Base-by-base conservation (phyloP, 1,140 invertebrate species). In the Octopus sinensis region DNA sequence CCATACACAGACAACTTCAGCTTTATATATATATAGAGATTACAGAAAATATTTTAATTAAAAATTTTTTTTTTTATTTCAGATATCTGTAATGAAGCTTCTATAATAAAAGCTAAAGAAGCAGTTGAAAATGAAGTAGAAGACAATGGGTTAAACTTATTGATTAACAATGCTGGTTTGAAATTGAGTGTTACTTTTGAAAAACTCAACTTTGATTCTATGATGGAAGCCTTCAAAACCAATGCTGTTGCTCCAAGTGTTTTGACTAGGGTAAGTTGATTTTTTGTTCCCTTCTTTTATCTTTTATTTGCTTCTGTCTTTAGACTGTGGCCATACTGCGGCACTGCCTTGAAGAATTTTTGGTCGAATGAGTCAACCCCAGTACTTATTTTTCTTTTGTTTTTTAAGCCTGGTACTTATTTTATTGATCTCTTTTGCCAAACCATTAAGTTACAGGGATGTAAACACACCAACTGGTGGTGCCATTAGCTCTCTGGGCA, bases 161-260 rank as follows among this genome's bases (percentile, higher is more conserved):
- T 85, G 4, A 52, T 85, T 13, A 85, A 85, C 76, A 86, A 85
- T 77, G 82, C 81, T 71, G 85, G 80, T 9, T 52, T 84, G 10
- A 53, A 84, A 4, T 17, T 78, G 13, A 54, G 78, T 51, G 6
- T 12, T 52, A 54, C 71, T 71, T 76, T 85, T 5, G 82, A 80
- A 5, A 68, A 79, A 5, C 78, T 79, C 7, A 84, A 76, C 23
- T 43, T 76, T 5, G 83, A 84, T 12, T 17, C 62, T 13, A 84
- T 84, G 83, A 62, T 75, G 54, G 56, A 77, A 23, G 30, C 53
- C 23, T 85, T 56, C 62, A 80, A 80, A 79, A 83, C 79, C 4
- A 84, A 85, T 82, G 82, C 82, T 6, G 79, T 82, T 77, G 85
- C 81, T 53, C 83, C 85, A 7, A 54, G 84, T 23, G 80, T 80